Base-by-base conservation (phyloP, 1,140 invertebrate species). In the Harlomillsia oculata region DNA sequence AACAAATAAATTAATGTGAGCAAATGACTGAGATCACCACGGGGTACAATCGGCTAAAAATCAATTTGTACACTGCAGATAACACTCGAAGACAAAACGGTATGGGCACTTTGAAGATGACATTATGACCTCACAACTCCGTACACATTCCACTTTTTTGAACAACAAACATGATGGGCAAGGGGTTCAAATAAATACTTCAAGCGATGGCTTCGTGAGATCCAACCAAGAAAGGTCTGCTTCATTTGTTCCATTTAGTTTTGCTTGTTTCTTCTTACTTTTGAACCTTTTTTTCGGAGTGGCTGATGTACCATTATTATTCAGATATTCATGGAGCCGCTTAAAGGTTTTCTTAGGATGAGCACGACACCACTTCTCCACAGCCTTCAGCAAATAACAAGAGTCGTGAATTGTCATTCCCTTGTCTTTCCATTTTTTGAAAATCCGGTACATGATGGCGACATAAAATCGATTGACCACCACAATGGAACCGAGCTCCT, bases 381-480 rank as follows among this genome's bases (percentile, higher is more conserved):
- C 64, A 21, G 43, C 64, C 72, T 76, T 74, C 9, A 78, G 64
- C 30, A 78, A 70, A 68, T 66, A 74, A 50, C 77, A 76, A 14
- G 75, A 76, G 62, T 78, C 75, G 14, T 68, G 63, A 25, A 78
- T 76, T 6, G 75, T 77, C 63, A 75, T 75, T 1, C 70, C 69
- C 50, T 75, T 67, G 5, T 69, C 66, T 63, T 72, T 74, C 77
- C 76, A 78, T 11, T 72, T 68, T 39, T 70, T 66, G 60, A 72
- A 75, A 50, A 78, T 64, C 14, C 71, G 65, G 23, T 74, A 69
- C 64, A 74, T 74, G 3, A 72, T 66, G 1, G 70, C 75, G 44
- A 69, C 65, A 67, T 76, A 77, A 60, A 77, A 74, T 53, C 73
- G 68, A 68, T 77, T 78, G 1, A 76, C 64, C 16, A 76, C 70